Base-by-base conservation (phyloP, 2,113 vertebrate species). In the Paramisgurnus dabryanus region DNA sequence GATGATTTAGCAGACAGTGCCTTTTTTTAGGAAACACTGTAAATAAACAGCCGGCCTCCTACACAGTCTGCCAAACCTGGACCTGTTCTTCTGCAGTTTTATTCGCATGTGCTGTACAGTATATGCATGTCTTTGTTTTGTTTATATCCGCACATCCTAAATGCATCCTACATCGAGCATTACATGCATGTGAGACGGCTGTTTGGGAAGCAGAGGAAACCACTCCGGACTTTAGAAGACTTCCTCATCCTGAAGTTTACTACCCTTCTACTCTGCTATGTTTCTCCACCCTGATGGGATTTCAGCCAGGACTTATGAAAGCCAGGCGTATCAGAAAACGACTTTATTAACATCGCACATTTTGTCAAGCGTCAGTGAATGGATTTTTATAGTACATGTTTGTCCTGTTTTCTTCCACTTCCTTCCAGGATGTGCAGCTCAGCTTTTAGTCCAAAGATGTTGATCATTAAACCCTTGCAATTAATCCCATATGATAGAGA, bases 231-330 rank as follows among this genome's bases (percentile, higher is more conserved):
- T 94, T 94, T 93, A 92, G 94, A 95, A 92, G 93, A 92, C 93
- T 93, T 95, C 92, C 92, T 93, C 95, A 96, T 96, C 94, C 95
- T 87, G 92, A 91, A 87, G 89, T 91, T 95, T 93, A 91, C 92
- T 90, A 13, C 87, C 83, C 84, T 83, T 87, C 78, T 70, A 63
- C 72, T 64, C 80, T 43, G 34, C 49, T 39, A 92, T 90, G 87
- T 87, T 0, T 80, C 91, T 89, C 86, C 89, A 82, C 87, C 91
- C 90, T 86, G 89, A 34, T 85, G 92, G 92, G 91, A 90, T 72
- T 15, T 65, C 41, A 66, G 91, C 90, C 92, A 93, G 81, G 80
- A 87, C 87, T 91, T 91, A 89, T 91, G 90, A 88, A 90, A 92
- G 91, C 88, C 53, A 34, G 63, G 64, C 74, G 78, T 27, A 76